Percentiles rank a stretch among this genome's conserved stretches.
Evolutionary conservation across 1,140 invertebrate genomes (phyloP).

Genomic region (Orchesella cincta): DNA sequence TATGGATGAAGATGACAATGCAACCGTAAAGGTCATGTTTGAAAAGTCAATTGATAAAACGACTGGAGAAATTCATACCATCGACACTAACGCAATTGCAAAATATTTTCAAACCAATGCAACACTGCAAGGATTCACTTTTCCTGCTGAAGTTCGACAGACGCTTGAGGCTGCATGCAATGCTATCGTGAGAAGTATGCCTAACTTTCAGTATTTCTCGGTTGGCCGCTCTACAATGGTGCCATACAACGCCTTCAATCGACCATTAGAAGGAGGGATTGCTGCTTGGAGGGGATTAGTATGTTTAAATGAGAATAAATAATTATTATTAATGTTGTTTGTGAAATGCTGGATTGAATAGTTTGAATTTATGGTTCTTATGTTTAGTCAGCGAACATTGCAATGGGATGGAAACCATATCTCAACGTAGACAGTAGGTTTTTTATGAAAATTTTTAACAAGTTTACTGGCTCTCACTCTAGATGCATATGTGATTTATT

Average conservation of each 20-base stretch:
- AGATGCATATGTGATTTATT: not conserved
- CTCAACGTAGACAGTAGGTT: conserved; percentile 5
- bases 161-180: not conserved
- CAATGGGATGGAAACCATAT: conserved; percentile 25
- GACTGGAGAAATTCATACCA: conserved; percentile 10
- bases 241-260: not conserved
- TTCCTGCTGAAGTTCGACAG: not conserved
- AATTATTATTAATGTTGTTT: too few species aligned
- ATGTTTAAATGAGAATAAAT: too few species aligned
- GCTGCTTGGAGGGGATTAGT: not conserved
- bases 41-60: not conserved
- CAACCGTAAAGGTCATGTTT: not conserved
- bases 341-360: too few species aligned
- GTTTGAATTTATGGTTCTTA: too few species aligned
- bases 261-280: not conserved
- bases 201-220: conserved; percentile 6
- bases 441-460: not conserved
- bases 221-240: conserved; percentile 4
- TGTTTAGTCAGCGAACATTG: conserved; percentile 25
- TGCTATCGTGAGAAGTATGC: not conserved
- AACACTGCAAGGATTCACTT: not conserved
- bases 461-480: not conserved
- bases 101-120: not conserved
- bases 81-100: not conserved
- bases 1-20: not conserved